Percentiles rank a stretch among this genome's conserved stretches.
Evolutionary conservation across 2,113 vertebrate species (phyloP).

Genomic region (Halichoeres trimaculatus): DNA sequence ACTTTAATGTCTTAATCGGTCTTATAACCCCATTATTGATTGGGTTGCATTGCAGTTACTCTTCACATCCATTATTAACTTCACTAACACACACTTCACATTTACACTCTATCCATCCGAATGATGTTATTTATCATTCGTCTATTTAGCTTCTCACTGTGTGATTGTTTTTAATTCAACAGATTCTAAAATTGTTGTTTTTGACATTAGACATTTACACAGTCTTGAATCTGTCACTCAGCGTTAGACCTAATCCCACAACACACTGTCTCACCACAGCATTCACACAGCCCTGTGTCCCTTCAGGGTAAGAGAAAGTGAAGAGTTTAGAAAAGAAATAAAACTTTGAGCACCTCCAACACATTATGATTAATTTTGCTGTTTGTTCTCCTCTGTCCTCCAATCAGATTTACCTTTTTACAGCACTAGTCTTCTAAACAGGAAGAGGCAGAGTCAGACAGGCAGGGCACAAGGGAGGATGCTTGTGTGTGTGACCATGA

Average conservation of each 20-base stretch:
- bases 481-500: conserved; percentile 54
- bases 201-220: too few relatives aligned
- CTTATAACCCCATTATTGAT: not conserved
- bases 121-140: not conserved
- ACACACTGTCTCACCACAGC: conserved; percentile 1
- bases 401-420: conserved; percentile 4
- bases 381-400: not conserved
- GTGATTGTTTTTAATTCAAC: not conserved
- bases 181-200: too few relatives aligned
- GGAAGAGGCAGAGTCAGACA: not conserved
- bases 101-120: not conserved
- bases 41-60: not conserved
- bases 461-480: not conserved
- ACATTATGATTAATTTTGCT: too few relatives aligned
- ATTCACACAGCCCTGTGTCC: not conserved
- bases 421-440: not conserved
- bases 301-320: not conserved
- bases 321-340: not conserved
- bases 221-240: not conserved
- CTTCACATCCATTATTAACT: not conserved
- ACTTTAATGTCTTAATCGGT: too few relatives aligned
- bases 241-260: not conserved
- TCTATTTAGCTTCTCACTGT: too few relatives aligned
- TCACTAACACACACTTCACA: not conserved
- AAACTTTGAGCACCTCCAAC: not conserved